A percentile compares a stretch with the other conserved stretches of the same genome.
Conservation (phyloP, 2,888 invertebrate species). For the Lasioglossum zephyrum region DNA sequence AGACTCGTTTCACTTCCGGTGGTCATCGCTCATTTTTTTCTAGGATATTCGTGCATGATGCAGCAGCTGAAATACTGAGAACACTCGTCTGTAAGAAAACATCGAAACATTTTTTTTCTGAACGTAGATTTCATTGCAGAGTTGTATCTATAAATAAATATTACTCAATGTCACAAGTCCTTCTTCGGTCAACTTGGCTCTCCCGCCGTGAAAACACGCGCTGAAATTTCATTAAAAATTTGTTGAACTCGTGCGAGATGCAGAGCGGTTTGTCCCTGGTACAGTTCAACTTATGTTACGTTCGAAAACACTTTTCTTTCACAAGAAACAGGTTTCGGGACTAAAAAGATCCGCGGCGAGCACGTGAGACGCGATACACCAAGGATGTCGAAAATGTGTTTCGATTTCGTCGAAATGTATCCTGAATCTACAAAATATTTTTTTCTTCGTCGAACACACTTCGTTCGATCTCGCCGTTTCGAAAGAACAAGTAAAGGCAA, state of each 20-base stretch:
- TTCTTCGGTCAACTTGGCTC: not conserved
- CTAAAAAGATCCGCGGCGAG: not conserved
- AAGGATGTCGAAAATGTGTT: not conserved
- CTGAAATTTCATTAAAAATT: not conserved
- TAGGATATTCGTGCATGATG: not conserved
- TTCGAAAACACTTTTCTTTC: not conserved
- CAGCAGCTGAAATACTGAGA: not conserved
- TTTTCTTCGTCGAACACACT: not conserved
- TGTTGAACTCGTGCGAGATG: not conserved
- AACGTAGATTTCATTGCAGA: not conserved
- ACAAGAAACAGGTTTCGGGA: slow-evolving; percentile 42
- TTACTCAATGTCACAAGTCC: not conserved
- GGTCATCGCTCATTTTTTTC: not conserved
- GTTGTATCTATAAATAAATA: not conserved
- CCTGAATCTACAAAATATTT: not conserved
- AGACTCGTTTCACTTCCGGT: too few species aligned
- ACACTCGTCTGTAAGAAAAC: not conserved
- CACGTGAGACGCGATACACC: slow-evolving; percentile 25
- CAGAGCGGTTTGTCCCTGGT: not conserved
- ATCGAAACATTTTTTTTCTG: not conserved
- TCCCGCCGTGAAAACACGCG: not conserved
- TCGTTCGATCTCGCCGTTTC: not conserved
- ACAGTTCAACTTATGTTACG: not conserved
- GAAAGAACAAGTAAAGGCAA: not conserved
- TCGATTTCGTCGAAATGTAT: slow-evolving; percentile 1